phyloP scores from a whole-genome alignment of 2,888 invertebrate genomes.

The Coenonympha glycerion region DNA sequence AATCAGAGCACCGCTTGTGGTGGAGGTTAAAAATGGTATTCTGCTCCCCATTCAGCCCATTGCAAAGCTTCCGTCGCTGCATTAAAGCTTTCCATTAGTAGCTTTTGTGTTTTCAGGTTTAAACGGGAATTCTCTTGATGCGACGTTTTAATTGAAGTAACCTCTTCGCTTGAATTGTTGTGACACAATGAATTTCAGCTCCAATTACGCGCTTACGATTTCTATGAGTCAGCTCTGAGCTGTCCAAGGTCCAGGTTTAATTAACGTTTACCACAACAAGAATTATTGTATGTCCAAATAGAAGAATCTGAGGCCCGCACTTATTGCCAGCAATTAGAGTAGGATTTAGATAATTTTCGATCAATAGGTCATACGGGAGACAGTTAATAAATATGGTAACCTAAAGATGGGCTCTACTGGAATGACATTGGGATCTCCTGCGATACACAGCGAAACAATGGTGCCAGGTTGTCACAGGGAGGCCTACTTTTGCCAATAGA shows the following conservation, averaged over 20 bases:
- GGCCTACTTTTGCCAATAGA: neutral
- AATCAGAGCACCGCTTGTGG: constrained; percentile 7
- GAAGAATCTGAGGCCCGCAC: neutral
- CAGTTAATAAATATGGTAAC: too few relatives aligned
- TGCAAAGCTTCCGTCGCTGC: constrained; percentile 1
- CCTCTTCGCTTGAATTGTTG: neutral
- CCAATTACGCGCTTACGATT: neutral
- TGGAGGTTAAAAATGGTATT: constrained; percentile 16
- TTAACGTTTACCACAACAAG: neutral
- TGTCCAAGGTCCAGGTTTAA: neutral
- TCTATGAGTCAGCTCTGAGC: neutral
- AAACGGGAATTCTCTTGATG: neutral
- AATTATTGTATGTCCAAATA: neutral
- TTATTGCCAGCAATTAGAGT: too few relatives aligned
- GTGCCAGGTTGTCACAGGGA: too few relatives aligned
- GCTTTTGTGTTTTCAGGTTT: constrained; percentile 10
- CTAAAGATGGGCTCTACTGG: too few relatives aligned
- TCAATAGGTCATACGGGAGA: too few relatives aligned
- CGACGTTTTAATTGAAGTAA: constrained; percentile 2
- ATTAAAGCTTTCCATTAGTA: constrained; percentile 15
- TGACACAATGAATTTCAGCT: neutral
- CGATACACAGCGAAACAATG: too few relatives aligned
- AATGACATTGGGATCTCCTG: too few relatives aligned
- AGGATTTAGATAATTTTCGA: too few relatives aligned
- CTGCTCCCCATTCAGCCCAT: constrained; percentile 14